A percentile compares a stretch with the other conserved stretches of the same genome.
Evolutionary conservation across 2,888 invertebrate species (phyloP).

Genomic region (Clepsis dumicolana): DNA sequence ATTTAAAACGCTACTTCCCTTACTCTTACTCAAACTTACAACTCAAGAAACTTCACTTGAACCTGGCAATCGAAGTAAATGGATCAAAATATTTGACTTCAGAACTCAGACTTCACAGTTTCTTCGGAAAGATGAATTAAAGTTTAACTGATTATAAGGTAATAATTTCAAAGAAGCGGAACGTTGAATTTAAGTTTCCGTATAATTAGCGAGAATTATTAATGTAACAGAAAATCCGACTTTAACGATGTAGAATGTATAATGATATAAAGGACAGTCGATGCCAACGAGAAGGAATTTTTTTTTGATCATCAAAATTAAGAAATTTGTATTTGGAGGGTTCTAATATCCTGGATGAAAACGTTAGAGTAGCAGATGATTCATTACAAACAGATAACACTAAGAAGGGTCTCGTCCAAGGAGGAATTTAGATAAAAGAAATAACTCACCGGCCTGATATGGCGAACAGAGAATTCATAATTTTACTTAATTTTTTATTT

Average conservation of each 20-base stretch:
- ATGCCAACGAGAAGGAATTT: background rate
- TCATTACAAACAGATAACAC: slow-evolving; percentile 67
- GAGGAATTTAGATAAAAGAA: slow-evolving; percentile 40
- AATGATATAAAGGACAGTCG: background rate
- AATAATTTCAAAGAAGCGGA: slow-evolving; percentile 5
- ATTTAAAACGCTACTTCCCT: slow-evolving; percentile 65
- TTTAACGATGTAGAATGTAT: background rate
- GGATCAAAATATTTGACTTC: slow-evolving; percentile 43
- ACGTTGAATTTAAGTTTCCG: slow-evolving; percentile 15
- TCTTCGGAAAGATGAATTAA: slow-evolving; percentile 18
- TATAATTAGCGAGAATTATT: slow-evolving; percentile 17
- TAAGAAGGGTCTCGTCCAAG: slow-evolving; percentile 47
- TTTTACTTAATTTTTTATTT: slow-evolving; percentile 33
- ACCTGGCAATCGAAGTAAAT: slow-evolving; percentile 45
- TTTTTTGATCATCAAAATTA: slow-evolving; percentile 3
- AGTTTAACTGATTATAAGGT: slow-evolving; percentile 22
- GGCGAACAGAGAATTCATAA: slow-evolving; percentile 33
- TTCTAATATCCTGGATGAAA: slow-evolving; percentile 23
- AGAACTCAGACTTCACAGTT: slow-evolving; percentile 9
- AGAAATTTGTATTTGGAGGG: slow-evolving; percentile 7
- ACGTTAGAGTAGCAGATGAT: slow-evolving; percentile 62
- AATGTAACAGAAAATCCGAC: slow-evolving; percentile 3
- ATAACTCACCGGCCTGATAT: slow-evolving; percentile 35
- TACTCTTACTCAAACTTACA: slow-evolving; percentile 26
- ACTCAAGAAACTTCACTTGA: slow-evolving; percentile 40